These are phyloP conservation scores for Tetragonisca angustula DNA, from an alignment of 2,888 invertebrate species.

Conservation along the genomic window DNA sequence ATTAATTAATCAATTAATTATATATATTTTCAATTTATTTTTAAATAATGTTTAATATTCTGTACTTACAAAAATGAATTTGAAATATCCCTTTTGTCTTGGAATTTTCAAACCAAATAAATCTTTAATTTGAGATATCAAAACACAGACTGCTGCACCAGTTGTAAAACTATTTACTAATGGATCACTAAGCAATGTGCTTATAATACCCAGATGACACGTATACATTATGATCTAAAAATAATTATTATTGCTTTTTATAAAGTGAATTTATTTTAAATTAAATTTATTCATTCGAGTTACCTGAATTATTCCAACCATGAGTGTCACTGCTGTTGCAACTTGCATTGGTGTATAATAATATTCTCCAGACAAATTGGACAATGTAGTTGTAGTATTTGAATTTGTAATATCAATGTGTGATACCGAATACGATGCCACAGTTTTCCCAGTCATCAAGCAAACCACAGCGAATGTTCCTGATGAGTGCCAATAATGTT, in stretches of 20 bases:
- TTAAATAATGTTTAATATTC: background rate
- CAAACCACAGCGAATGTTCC: constrained; percentile 95
- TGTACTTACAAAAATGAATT: constrained; percentile 85
- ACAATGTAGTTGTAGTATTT: constrained; percentile 88
- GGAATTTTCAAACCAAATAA: constrained; percentile 86
- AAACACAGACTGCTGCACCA: constrained; percentile 93
- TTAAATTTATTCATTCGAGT: background rate
- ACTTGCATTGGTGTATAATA: constrained; percentile 87
- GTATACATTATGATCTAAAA: constrained; percentile 90
- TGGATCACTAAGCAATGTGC: constrained; percentile 91
- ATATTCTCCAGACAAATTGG: constrained; percentile 77
- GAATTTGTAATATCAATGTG: constrained; percentile 87
- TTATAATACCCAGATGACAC: constrained; percentile 90
- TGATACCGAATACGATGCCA: constrained; percentile 84
- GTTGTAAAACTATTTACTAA: constrained; percentile 95
- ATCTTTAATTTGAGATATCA: constrained; percentile 90
- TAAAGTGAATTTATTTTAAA: background rate
- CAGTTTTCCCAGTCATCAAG: constrained; percentile 95
- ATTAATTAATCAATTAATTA: no score
- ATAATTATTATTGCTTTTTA: background rate
- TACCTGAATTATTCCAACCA: constrained; percentile 92
- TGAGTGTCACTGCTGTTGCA: constrained; percentile 90
- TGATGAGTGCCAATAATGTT: constrained; percentile 75
- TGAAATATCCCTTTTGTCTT: constrained; percentile 87
- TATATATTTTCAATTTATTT: background rate